A percentile compares a stretch with the other conserved stretches of the same genome.
These are phyloP conservation scores for Aphelenchoides bicaudatus DNA, from an alignment of 2,888 invertebrate genomes.

Conservation along the genomic window DNA sequence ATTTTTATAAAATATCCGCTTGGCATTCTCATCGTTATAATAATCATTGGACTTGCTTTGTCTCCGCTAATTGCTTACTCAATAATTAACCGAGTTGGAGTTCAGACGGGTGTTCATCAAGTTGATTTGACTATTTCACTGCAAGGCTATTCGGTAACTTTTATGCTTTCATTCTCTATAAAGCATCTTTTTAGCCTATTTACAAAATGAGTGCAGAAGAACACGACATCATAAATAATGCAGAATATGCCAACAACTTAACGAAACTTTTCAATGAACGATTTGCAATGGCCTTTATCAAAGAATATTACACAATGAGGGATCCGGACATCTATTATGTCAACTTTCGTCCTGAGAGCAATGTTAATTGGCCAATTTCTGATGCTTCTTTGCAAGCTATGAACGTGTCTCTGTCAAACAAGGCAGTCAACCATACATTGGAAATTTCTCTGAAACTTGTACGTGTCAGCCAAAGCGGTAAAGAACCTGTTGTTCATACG, in stretches of 20 bases:
- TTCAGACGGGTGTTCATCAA: conserved; percentile 73
- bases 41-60: conserved; percentile 83
- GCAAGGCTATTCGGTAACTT: conserved; percentile 74
- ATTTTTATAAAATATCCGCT: conserved; percentile 78
- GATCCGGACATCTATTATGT: conserved; percentile 35
- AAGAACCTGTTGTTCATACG: conserved; percentile 41
- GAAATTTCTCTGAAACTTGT: conserved; percentile 44
- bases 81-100: conserved; percentile 84
- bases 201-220: conserved; percentile 58
- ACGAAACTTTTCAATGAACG: conserved; percentile 22
- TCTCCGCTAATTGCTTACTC: conserved; percentile 93
- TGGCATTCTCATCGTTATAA: conserved; percentile 79
- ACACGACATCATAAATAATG: conserved; percentile 34
- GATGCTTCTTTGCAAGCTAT: conserved; percentile 61
- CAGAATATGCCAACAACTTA: background rate
- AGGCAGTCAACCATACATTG: conserved; percentile 31
- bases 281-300: conserved; percentile 60
- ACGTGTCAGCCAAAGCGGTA: conserved; percentile 36
- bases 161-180: background rate
- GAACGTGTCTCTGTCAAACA: conserved; percentile 36
- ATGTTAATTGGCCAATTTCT: conserved; percentile 78
- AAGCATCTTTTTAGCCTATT: conserved; percentile 32
- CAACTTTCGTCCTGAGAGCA: conserved; percentile 54
- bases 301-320: conserved; percentile 37
- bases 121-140: conserved; percentile 79